Evolutionary conservation across 2,888 invertebrate species (phyloP), one percentile per base, ranked within the genome.

Genomic region (Lycia hirtaria): DNA sequence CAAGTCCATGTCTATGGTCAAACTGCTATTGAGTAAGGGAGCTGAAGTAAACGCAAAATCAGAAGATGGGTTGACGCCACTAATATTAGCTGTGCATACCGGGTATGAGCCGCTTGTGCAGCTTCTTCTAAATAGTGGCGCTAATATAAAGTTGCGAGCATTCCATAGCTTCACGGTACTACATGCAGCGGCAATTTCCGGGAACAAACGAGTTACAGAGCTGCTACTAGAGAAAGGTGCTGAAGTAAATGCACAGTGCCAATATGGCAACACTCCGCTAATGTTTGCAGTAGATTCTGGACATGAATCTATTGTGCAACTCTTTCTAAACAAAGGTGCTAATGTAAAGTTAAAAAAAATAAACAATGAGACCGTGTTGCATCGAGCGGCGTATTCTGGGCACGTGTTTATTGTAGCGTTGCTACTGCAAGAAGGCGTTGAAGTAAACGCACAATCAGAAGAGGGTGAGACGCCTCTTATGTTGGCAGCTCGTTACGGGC

Each of bases 231-330:
- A 14, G 4, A 28, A 26, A 28, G 28, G 17, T 3, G 26, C 17
- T n/a, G 17, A 43, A 0, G 4, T 28, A 28, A 22, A 40, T 6
- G 6, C 40, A 3, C 1, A 22, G 7, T 4, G 12, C 7, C 12
- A n/a, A 7, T 4, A 12, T 12, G 40, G 22, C 5, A 2, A 22
- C 12, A 22, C 22, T 6, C 40, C 22, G 10, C 7, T 40, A 12
- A 12, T 12, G n/a, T 4, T 2, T 0, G 22, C 40, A 14, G 12
- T 6, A 4, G 2, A 7, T 12, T 12, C 2, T 2, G 40, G 40
- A 20, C 65, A 69, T 45, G 38, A 20, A 14, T 2, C 1, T 22
- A 22, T 22, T 6, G 22, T 40, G 3, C 4, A 40, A 10, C 12
- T 40, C 12, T 14, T 40, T 5, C 1, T 40, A 9, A 37, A 37